Percentiles rank a stretch among this genome's conserved stretches.
Evolutionary conservation across 2,888 invertebrate genomes (phyloP).

Genomic region (Galerucella calmariensis): DNA sequence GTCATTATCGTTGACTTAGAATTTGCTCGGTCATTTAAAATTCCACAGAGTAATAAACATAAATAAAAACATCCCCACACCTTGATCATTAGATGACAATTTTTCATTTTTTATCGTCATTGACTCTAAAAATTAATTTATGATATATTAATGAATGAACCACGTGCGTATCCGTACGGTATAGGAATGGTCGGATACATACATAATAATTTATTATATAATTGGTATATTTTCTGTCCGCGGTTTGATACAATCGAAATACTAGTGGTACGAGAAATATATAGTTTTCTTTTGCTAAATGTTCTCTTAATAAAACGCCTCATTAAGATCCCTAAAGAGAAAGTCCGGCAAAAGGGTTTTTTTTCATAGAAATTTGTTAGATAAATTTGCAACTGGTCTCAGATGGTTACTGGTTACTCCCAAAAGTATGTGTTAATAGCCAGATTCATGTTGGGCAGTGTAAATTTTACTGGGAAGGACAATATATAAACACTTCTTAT

Average conservation of each 20-base stretch:
- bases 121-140: slow-evolving; percentile 2
- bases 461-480: too few species aligned
- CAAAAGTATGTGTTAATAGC: too few species aligned
- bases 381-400: too few species aligned
- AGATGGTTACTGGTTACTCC: too few species aligned
- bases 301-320: too few species aligned
- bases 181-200: not conserved
- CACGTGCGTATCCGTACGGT: not conserved
- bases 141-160: slow-evolving; percentile 1
- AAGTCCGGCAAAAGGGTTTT: too few species aligned
- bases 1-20: not conserved
- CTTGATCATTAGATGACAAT: not conserved
- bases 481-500: too few species aligned
- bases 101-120: not conserved
- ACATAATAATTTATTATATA: not conserved
- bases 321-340: too few species aligned
- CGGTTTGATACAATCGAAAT: not conserved
- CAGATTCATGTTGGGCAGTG: too few species aligned
- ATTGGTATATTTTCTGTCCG: not conserved
- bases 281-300: too few species aligned
- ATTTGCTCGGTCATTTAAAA: not conserved
- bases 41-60: not conserved
- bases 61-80: not conserved
- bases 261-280: too few species aligned
- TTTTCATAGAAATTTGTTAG: too few species aligned